A percentile compares a stretch with the other conserved stretches of the same genome.
phyloP scores from a whole-genome alignment of 2,888 invertebrate species.

The Zygothrica quintamaculata region DNA sequence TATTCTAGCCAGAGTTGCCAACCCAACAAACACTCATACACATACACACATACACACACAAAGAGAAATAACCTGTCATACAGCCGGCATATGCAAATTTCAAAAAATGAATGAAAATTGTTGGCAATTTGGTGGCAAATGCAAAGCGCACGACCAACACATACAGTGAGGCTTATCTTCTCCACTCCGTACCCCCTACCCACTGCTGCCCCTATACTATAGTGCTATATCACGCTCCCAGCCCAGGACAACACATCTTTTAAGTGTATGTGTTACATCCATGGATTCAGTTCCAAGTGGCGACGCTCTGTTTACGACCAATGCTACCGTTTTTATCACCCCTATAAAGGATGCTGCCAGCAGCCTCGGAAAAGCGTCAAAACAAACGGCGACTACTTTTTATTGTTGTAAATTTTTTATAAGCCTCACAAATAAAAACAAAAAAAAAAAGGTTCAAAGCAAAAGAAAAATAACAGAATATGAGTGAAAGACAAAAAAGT shows the following conservation, averaged over 20 bases:
- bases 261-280: constrained; percentile 9
- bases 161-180: not conserved
- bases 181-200: not conserved
- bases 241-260: constrained; percentile 5
- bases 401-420: constrained; percentile 74
- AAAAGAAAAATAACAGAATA: constrained; percentile 6
- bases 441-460: constrained; percentile 13
- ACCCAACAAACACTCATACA: not conserved
- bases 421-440: constrained; percentile 35
- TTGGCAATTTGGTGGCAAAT: constrained; percentile 80
- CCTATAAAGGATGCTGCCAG: constrained; percentile 63
- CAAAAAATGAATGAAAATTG: constrained; percentile 78
- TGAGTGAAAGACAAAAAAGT: constrained; percentile 6
- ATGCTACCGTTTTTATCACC: constrained; percentile 75
- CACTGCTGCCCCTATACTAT: no score
- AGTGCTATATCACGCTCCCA: constrained; percentile 21
- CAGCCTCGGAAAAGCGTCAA: constrained; percentile 59
- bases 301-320: constrained; percentile 71
- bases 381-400: constrained; percentile 73
- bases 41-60: not conserved
- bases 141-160: constrained; percentile 33
- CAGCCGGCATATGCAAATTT: constrained; percentile 70
- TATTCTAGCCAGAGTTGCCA: constrained; percentile 29
- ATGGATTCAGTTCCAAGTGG: constrained; percentile 38
- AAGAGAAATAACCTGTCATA: constrained; percentile 36